phyloP scores from a whole-genome alignment of 2,797 vertebrate genomes.

The Hyperoplus immaculatus region DNA sequence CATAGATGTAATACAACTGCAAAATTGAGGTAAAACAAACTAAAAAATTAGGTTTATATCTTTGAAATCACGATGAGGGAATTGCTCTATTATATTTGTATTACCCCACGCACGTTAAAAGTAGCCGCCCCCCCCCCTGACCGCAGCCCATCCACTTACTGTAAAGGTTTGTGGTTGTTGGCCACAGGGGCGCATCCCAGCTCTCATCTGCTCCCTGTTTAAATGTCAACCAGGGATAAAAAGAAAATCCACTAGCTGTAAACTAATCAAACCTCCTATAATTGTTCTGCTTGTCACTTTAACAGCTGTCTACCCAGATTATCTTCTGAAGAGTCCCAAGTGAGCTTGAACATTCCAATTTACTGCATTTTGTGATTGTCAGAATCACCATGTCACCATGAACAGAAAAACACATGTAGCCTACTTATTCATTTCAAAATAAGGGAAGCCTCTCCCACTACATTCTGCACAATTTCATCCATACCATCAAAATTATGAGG shows the following conservation, averaged over 20 bases:
- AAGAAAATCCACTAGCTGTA: neutral
- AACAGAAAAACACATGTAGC: neutral
- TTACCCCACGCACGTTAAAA: neutral
- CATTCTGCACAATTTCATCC: neutral
- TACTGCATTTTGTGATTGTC: neutral
- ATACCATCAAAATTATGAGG: neutral
- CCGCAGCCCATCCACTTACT: neutral
- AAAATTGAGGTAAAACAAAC: conserved; percentile 14
- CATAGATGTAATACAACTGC: conserved; percentile 2
- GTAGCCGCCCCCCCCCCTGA: neutral
- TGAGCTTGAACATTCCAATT: neutral
- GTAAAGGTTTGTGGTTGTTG: neutral
- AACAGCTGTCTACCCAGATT: neutral
- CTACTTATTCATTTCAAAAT: too few species aligned
- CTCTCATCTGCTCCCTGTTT: neutral
- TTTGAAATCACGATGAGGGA: neutral
- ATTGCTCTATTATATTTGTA: neutral
- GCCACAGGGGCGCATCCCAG: neutral
- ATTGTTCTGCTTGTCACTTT: neutral
- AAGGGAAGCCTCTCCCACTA: neutral
- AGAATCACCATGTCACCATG: too few species aligned
- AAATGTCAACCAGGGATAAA: neutral
- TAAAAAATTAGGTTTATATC: too few species aligned
- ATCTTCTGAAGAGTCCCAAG: neutral
- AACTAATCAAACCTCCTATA: neutral